Base-by-base conservation (phyloP, 2,113 vertebrate genomes). In the Eubucco bourcierii region DNA sequence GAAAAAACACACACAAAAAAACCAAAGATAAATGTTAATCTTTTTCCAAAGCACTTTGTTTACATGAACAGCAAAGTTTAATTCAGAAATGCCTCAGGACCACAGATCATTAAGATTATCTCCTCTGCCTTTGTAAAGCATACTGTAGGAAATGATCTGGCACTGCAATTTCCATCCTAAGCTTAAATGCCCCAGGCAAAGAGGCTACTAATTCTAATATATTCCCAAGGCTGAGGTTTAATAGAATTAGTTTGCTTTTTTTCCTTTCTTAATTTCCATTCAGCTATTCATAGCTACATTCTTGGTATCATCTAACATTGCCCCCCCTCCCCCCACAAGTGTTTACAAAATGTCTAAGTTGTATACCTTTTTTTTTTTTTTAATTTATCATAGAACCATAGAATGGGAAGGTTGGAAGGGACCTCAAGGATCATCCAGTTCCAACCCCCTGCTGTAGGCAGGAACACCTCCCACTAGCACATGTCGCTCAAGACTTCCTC, bases 121-220 rank as follows among this genome's bases (percentile, higher is more conserved):
- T 77, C 56, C 60, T 64, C 78, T 87, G 77, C 73, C 67, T 87
- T 55, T 79, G 63, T 67, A 50, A 27, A 81, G 46, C 46, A 63
- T 4, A 14, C 46, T 28, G n/a, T 53, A 89, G 89, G 89, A 94
- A 95, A 91, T 78, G 67, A 94, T 60, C 63, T 55, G 50, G 88
- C 77, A 50, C 79, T 6, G 9, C 72, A 89, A 77, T 89, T 90
- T 83, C 94, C 91, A 55, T 12, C 50, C 72, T 10, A 34, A 81
- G 50, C 70, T 88, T 24, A 50, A 87, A 67, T 11, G 33, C 91
- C 89, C 29, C 68, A 63, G 84, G 93, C 79, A 92, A 80, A 52
- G 84, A 83, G 56, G 37, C 85, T 52, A 81, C 71, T 87, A 82
- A 70, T 76, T 56, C 84, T 75, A 77, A 89, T 19, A 47, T 76